A percentile compares a stretch with the other conserved stretches of the same genome.
Evolutionary conservation across 1,140 invertebrate genomes (phyloP).

Genomic region (Caenorhabditis inopinata): DNA sequence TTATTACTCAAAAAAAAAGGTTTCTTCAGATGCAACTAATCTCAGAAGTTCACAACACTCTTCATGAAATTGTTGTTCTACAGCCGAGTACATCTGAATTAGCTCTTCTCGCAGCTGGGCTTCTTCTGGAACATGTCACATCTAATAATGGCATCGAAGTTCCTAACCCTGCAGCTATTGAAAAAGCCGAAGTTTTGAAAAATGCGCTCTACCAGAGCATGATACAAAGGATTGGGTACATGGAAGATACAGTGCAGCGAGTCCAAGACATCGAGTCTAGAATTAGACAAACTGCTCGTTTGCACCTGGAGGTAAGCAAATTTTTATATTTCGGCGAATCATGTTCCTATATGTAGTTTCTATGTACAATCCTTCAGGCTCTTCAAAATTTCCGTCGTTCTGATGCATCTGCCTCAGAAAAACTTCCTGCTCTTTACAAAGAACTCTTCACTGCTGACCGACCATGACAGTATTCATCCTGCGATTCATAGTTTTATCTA

Average conservation of each 20-base stretch:
- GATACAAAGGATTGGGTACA: neutral
- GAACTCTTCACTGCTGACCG: slow-evolving; percentile 23
- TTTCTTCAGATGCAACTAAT: slow-evolving; percentile 5
- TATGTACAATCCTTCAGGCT: too few relatives aligned
- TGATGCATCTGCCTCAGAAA: neutral
- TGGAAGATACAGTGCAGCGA: neutral
- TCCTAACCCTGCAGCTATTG: neutral
- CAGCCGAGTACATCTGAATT: neutral
- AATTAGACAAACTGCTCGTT: neutral
- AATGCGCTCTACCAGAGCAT: neutral
- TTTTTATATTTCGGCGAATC: too few relatives aligned
- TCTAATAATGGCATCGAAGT: neutral
- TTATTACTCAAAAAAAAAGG: neutral
- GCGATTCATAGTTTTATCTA: neutral
- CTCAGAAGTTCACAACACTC: neutral
- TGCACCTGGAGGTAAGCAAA: slow-evolving; percentile 11
- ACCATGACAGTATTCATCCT: neutral
- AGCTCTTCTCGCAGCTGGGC: slow-evolving; percentile 9
- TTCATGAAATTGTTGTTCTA: neutral
- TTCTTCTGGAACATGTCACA: slow-evolving; percentile 2
- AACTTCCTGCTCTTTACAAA: slow-evolving; percentile 34
- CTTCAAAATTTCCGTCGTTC: neutral
- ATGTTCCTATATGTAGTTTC: too few relatives aligned
- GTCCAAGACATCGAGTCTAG: neutral
- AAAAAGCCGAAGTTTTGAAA: neutral